Evolutionary conservation across 2,888 invertebrate genomes (phyloP).

Genomic region (Cataglyphis altisquamis): DNA sequence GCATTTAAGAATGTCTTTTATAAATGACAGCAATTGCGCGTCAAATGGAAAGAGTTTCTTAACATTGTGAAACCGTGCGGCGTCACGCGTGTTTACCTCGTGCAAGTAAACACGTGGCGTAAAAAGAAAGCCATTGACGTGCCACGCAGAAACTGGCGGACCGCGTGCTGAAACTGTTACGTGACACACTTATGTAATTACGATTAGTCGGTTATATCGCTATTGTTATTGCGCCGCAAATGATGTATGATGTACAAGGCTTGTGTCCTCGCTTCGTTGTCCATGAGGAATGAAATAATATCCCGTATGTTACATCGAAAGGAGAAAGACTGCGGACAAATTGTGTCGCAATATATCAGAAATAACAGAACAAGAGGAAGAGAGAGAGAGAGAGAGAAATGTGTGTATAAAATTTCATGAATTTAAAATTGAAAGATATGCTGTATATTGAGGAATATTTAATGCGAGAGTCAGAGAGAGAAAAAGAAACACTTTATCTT

Average conservation of each 20-base stretch:
- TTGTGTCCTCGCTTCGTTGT: constrained; percentile 35
- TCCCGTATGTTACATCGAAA: neutral
- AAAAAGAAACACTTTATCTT: neutral
- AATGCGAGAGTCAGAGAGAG: neutral
- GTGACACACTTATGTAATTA: constrained; percentile 75
- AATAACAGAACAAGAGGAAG: neutral
- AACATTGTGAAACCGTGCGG: constrained; percentile 48
- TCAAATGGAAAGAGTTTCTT: constrained; percentile 34
- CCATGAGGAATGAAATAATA: constrained; percentile 31
- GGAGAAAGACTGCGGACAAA: constrained; percentile 22
- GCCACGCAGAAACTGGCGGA: constrained; percentile 52
- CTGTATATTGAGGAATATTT: constrained; percentile 5
- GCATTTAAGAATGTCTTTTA: neutral
- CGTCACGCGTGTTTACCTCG: constrained; percentile 39
- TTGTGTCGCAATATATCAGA: neutral
- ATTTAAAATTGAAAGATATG: constrained; percentile 9
- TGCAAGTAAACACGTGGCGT: constrained; percentile 43
- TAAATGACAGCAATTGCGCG: constrained; percentile 26
- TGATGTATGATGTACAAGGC: constrained; percentile 17
- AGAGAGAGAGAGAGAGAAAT: too few relatives aligned
- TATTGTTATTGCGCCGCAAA: constrained; percentile 62
- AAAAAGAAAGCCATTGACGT: constrained; percentile 65
- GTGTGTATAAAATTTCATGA: neutral
- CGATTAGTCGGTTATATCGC: constrained; percentile 67
- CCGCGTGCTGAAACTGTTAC: constrained; percentile 67